phyloP scores from a whole-genome alignment of 2,113 vertebrate genomes.

The Hydropotes inermis region DNA sequence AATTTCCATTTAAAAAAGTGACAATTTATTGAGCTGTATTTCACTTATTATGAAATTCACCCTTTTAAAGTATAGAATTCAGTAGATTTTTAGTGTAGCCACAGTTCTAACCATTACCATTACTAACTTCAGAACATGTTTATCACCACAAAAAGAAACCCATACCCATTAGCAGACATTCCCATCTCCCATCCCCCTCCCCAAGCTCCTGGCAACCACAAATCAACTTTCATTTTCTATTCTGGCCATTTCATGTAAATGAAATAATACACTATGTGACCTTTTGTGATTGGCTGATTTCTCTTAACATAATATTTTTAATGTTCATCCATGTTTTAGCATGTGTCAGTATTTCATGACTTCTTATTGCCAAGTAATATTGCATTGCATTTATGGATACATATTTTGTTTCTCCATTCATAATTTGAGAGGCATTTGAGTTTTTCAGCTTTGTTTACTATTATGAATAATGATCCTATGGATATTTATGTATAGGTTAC shows the following conservation, averaged over 20 bases:
- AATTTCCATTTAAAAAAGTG: background rate
- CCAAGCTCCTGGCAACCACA: background rate
- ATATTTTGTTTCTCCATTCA: background rate
- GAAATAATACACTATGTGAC: background rate
- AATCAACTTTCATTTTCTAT: background rate
- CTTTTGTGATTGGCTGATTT: background rate
- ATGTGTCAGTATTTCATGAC: background rate
- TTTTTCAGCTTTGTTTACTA: background rate
- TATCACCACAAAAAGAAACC: background rate
- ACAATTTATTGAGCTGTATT: background rate
- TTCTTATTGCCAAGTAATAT: background rate
- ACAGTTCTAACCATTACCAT: background rate
- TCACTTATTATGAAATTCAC: background rate
- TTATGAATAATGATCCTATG: background rate
- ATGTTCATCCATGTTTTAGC: background rate
- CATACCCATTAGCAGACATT: background rate
- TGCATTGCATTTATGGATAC: background rate
- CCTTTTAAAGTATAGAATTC: background rate
- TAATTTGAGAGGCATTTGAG: background rate
- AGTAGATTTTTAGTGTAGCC: background rate
- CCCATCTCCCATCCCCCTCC: background rate
- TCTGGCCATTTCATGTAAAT: background rate
- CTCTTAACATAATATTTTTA: background rate
- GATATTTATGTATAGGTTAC: background rate
- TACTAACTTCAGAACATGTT: background rate